Evolutionary conservation across 2,113 vertebrate genomes (phyloP), one percentile per base, ranked within the genome.

Genomic region (Nesoenas mayeri): DNA sequence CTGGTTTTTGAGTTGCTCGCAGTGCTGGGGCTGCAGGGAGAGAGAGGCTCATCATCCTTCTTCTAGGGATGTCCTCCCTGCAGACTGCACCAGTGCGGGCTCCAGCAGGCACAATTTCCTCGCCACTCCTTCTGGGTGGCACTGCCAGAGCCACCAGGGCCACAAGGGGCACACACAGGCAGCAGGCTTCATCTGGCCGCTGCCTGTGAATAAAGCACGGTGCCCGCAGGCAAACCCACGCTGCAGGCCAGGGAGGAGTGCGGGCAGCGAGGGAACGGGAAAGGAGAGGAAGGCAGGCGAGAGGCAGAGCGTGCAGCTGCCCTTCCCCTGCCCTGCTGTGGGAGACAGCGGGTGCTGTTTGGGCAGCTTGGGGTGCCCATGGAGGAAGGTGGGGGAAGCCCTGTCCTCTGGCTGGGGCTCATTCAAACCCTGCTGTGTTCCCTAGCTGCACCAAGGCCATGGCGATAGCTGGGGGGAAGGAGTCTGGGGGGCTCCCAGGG

Each of bases 101-200:
- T 90, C 25, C 75, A 79, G 75, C 54, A 8, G 4, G 10, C 22
- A 18, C 24, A 11, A 22, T 24, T 48, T 28, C 81, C 56, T 11
- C 69, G 51, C 3, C 56, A 62, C 15, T 28, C 34, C 36, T 29
- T 36, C 32, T 51, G 79, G 81, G 64, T 75, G 64, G 36, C 83
- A n/a, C 12, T 71, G 83, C 50, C 85, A 38, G 62, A 25, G 58
- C 26, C 34, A 72, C 38, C 17, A 2, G 62, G 22, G 40, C 9
- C 0, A 1, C 9, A 48, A 40, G 32, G 48, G 65, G 26, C n/a
- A 47, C 28, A 5, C 0, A 5, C 3, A 7, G 36, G 31, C 32
- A 67, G 18, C 60, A 10, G 47, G 38, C 53, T 34, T 16, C 3
- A 20, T 38, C n/a, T 65, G 85, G 69, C 74, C 53, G 62, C 89